Percentiles rank a stretch among this genome's conserved stretches.
Evolutionary conservation across 2,888 invertebrate genomes (phyloP).

Genomic region (Brachynemurus nebulosus): DNA sequence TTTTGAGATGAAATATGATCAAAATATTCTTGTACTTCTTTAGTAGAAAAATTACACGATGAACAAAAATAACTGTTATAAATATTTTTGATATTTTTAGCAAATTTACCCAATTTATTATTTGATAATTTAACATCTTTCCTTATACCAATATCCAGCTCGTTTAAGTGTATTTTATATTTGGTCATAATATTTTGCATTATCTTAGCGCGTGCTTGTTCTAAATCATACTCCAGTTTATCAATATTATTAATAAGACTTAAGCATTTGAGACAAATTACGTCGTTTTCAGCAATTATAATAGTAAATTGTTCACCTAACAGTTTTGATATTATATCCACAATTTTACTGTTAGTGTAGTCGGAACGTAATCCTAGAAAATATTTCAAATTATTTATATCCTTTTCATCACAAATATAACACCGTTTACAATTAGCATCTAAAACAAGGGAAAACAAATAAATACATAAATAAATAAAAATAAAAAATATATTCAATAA

Average conservation of each 20-base stretch:
- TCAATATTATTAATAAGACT: constrained; percentile 15
- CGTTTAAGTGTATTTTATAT: too few relatives aligned
- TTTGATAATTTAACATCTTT: too few relatives aligned
- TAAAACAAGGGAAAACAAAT: too few relatives aligned
- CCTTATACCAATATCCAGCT: too few relatives aligned
- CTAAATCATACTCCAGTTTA: constrained; percentile 14
- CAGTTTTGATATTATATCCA: constrained; percentile 2
- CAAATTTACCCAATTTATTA: too few relatives aligned
- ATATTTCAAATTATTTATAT: background rate
- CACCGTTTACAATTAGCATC: background rate
- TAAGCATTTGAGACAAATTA: constrained; percentile 14
- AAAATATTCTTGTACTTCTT: too few relatives aligned
- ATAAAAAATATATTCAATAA: too few relatives aligned
- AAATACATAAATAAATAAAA: too few relatives aligned
- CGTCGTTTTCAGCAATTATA: constrained; percentile 13
- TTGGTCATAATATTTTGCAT: background rate
- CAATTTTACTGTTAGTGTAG: background rate
- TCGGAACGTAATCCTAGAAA: background rate
- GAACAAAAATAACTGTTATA: too few relatives aligned
- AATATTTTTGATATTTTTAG: too few relatives aligned
- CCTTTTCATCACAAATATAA: background rate
- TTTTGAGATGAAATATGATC: too few relatives aligned
- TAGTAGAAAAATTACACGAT: too few relatives aligned
- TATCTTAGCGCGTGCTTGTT: background rate
- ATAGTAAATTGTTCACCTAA: constrained; percentile 8